These are phyloP conservation scores for Channa argus DNA, from an alignment of 2,113 vertebrate genomes.

Conservation along the genomic window DNA sequence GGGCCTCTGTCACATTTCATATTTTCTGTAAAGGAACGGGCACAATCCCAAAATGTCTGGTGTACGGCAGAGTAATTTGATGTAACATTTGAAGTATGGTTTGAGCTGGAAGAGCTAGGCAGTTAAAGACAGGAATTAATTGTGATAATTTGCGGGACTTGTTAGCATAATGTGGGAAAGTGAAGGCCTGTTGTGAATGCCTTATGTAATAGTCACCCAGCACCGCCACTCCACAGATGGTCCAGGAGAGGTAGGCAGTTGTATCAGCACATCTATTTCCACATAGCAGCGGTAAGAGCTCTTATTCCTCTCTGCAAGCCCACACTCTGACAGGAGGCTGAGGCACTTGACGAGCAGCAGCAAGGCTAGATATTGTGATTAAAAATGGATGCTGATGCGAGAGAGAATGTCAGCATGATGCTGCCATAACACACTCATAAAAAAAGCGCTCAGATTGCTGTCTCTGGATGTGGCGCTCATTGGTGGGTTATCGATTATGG, in stretches of 20 bases:
- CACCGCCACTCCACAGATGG: conserved; percentile 74
- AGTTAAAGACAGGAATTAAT: conserved; percentile 41
- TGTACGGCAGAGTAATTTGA: too few relatives aligned
- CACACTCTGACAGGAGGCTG: conserved; percentile 76
- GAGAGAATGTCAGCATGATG: conserved; percentile 66
- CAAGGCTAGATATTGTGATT: conserved; percentile 72
- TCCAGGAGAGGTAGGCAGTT: conserved; percentile 77
- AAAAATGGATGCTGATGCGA: conserved; percentile 77
- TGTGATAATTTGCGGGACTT: conserved; percentile 49
- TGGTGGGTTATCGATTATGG: conserved; percentile 71
- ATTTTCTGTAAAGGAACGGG: not conserved
- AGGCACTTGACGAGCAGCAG: conserved; percentile 74
- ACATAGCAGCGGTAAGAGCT: conserved; percentile 74
- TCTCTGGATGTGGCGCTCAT: conserved; percentile 43
- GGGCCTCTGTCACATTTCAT: not conserved
- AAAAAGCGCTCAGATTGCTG: conserved; percentile 40
- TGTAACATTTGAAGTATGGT: not conserved
- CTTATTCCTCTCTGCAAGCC: conserved; percentile 72
- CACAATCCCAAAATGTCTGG: too few relatives aligned
- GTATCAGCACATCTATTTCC: conserved; percentile 76
- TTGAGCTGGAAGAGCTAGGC: not conserved
- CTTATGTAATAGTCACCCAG: conserved; percentile 72
- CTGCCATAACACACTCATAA: conserved; percentile 55
- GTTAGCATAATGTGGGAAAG: conserved; percentile 56
- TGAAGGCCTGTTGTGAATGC: conserved; percentile 59